Evolutionary conservation across 2,888 invertebrate species (phyloP), one percentile per base, ranked within the genome.

Genomic region (Sinelater perroti): DNA sequence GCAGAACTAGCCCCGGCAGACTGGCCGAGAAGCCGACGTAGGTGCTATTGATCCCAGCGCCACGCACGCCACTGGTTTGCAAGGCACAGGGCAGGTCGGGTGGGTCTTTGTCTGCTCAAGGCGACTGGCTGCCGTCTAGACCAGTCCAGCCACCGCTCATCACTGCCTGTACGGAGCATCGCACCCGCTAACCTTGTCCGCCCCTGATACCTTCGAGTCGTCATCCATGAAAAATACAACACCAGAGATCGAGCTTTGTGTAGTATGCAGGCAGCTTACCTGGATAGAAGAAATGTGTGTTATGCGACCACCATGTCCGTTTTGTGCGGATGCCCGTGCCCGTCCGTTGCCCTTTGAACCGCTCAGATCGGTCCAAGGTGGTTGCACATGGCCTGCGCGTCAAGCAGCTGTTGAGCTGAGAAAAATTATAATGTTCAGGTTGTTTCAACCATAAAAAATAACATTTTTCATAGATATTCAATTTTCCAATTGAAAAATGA

Each of bases 31-130:
- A n/a, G n/a, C n/a, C n/a, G n/a, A n/a, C n/a, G n/a, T n/a, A n/a
- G n/a, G 58, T 58, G 58, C 44, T 61, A 63, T 63, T 63, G 64
- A 67, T 65, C 65, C 60, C 56, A 58, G 61, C 47, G 63, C 58
- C 53, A 64, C 61, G 69, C 46, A 70, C 68, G 67, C 68, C 70
- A 67, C 68, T 70, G 70, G 47, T 33, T 67, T 66, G 50, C 50
- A 47, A 46, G 59, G 60, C 65, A 61, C 28, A 62, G 66, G 61
- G 62, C 64, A 62, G 60, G 65, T 63, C 63, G 62, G 62, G 60
- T 58, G 52, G 67, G 65, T 66, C 68, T 66, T 67, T 68, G 66
- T 68, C 65, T 63, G 56, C 61, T 57, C 62, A 67, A 67, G 66
- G 64, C 68, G 66, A 67, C 66, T 63, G 61, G 62, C 61, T 40